phyloP scores from a whole-genome alignment of 2,113 vertebrate species.

The Oncorhynchus kisutch region DNA sequence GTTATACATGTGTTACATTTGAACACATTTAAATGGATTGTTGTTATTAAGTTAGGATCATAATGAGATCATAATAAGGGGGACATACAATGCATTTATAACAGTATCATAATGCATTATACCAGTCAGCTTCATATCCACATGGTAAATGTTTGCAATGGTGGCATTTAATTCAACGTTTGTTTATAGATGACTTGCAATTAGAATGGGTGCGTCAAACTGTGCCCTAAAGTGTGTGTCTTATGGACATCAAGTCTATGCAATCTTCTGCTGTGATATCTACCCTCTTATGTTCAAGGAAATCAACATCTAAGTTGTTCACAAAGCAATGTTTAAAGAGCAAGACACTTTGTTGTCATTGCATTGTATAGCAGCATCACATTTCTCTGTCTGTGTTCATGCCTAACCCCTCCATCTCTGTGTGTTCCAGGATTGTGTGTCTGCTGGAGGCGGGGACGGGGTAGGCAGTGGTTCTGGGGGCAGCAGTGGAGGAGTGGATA shows the following conservation, averaged over 20 bases:
- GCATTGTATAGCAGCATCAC: too few species aligned
- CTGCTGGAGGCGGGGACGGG: conserved; percentile 68
- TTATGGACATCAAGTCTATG: not conserved
- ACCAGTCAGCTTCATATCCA: not conserved
- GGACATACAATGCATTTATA: too few species aligned
- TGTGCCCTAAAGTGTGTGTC: not conserved
- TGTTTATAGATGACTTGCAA: not conserved
- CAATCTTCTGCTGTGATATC: not conserved
- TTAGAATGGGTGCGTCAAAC: not conserved
- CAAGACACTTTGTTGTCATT: too few species aligned
- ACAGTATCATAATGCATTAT: too few species aligned
- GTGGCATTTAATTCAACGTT: too few species aligned
- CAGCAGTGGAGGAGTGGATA: conserved; percentile 82
- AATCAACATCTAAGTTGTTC: too few species aligned
- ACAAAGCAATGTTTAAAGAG: too few species aligned
- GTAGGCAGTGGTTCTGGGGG: conserved; percentile 63
- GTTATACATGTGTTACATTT: not conserved
- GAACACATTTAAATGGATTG: not conserved
- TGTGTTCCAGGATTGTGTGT: conserved; percentile 71
- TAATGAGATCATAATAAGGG: too few species aligned
- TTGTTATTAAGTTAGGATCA: too few species aligned
- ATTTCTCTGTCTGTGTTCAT: too few species aligned
- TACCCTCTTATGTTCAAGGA: too few species aligned
- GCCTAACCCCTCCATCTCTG: not conserved
- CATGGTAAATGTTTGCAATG: not conserved